Percentiles rank a stretch among this genome's conserved stretches.
phyloP scores from a whole-genome alignment of 2,113 vertebrate species.

The Rhabdornis inornatus region DNA sequence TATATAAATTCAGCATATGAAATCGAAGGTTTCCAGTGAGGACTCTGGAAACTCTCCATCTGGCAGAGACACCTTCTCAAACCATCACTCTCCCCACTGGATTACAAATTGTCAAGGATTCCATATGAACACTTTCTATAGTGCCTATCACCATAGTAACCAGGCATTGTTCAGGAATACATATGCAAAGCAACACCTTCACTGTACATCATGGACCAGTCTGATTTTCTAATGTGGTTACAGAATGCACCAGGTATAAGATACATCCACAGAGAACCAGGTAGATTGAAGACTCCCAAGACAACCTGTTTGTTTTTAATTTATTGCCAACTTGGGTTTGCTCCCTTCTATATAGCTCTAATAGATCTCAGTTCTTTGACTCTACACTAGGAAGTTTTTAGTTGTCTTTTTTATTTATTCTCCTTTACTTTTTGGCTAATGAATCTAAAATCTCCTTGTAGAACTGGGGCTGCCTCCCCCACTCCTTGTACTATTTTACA shows the following conservation, averaged over 20 bases:
- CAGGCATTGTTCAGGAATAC: background rate
- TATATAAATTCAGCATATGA: background rate
- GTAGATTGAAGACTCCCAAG: background rate
- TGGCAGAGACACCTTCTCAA: background rate
- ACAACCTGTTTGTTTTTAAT: background rate
- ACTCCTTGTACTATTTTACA: background rate
- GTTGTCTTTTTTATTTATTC: background rate
- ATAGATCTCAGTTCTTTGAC: background rate
- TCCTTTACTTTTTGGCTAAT: background rate
- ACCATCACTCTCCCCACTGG: background rate
- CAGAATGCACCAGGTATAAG: background rate
- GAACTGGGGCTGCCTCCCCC: background rate
- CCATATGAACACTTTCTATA: background rate
- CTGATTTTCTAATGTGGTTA: background rate
- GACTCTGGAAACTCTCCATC: background rate
- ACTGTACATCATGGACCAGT: background rate
- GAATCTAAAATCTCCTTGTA: background rate
- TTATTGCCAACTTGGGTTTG: background rate
- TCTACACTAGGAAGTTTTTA: background rate
- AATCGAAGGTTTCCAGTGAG: background rate
- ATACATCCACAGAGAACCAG: background rate
- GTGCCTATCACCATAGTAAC: background rate
- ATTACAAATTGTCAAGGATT: background rate
- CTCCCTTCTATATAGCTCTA: background rate
- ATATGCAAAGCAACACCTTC: background rate